Evolutionary conservation across 2,113 vertebrate genomes (phyloP).

Genomic region (Actinemys pallida): DNA sequence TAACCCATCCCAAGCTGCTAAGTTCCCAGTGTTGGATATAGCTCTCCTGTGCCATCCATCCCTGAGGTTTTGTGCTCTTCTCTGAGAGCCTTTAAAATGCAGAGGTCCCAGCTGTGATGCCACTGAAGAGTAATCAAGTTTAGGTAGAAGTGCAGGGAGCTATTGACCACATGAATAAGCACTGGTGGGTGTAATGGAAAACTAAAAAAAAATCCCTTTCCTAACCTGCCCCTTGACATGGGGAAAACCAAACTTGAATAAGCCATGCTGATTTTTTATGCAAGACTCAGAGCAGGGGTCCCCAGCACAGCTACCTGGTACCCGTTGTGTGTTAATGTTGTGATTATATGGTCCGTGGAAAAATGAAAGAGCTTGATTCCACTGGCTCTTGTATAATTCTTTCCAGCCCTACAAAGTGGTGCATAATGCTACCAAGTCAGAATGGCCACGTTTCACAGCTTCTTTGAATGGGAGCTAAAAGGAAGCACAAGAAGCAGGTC

Average conservation of each 20-base stretch:
- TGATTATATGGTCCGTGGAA: not conserved
- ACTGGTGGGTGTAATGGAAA: not conserved
- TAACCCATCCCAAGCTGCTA: not conserved
- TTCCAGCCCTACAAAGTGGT: not conserved
- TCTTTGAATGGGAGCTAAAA: not conserved
- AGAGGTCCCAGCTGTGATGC: not conserved
- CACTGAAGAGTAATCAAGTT: not conserved
- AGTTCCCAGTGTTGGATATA: not conserved
- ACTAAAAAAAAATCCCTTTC: not conserved
- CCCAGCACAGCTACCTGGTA: not conserved
- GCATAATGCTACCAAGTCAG: not conserved
- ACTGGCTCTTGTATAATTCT: not conserved
- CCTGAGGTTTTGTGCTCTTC: not conserved
- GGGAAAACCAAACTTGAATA: not conserved
- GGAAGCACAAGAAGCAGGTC: not conserved
- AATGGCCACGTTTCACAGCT: not conserved
- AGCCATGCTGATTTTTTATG: not conserved
- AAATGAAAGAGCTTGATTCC: not conserved
- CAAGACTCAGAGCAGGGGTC: not conserved
- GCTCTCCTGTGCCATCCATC: not conserved
- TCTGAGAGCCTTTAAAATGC: not conserved
- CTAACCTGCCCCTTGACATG: not conserved
- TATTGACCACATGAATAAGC: not conserved
- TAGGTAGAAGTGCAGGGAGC: not conserved
- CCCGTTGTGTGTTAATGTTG: not conserved